Conservation (phyloP, 2,113 vertebrate species). For the Phylloscopus trochilus region DNA sequence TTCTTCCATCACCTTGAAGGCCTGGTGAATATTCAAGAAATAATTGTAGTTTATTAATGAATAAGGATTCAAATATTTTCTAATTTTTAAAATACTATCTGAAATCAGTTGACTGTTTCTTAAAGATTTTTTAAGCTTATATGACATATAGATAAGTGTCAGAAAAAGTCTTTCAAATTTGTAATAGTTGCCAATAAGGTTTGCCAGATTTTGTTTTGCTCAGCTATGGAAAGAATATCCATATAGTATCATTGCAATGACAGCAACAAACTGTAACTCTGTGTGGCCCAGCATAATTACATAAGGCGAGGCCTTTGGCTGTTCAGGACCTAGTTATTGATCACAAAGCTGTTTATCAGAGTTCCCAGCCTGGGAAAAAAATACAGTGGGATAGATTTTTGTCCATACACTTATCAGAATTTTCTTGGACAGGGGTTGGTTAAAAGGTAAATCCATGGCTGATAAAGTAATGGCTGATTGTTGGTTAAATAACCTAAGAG, state of each 20-base stretch:
- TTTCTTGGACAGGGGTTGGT: neutral
- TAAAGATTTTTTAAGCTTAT: neutral
- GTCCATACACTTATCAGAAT: neutral
- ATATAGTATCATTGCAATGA: neutral
- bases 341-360: neutral
- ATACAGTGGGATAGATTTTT: neutral
- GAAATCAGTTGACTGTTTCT: neutral
- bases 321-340: neutral
- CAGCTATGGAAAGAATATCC: neutral
- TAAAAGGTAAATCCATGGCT: neutral
- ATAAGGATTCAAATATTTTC: neutral
- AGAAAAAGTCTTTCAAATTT: neutral
- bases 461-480: neutral
- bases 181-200: neutral
- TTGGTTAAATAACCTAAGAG: neutral
- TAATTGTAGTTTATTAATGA: neutral
- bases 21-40: neutral
- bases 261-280: neutral
- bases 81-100: neutral
- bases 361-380: neutral
- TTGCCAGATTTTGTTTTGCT: neutral
- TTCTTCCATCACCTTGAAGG: neutral
- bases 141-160: neutral
- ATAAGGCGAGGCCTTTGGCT: neutral
- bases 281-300: neutral